Percentiles rank a stretch among this genome's conserved stretches.
These are phyloP conservation scores for Drosophila setosimentum DNA, from an alignment of 2,888 invertebrate species.

Conservation along the genomic window DNA sequence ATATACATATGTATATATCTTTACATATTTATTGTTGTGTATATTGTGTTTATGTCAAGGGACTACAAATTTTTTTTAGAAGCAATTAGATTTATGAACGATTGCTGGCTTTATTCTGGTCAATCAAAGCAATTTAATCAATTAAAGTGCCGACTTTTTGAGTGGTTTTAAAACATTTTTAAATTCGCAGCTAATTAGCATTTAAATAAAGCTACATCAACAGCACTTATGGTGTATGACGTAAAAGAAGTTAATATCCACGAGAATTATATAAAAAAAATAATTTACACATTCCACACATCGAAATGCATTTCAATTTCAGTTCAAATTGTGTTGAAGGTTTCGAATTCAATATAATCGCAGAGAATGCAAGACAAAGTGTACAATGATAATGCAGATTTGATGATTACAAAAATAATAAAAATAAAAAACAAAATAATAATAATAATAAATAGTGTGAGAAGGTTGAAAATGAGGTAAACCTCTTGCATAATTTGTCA, in stretches of 20 bases:
- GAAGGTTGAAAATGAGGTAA: constrained; percentile 14
- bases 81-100: constrained; percentile 24
- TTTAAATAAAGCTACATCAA: constrained; percentile 22
- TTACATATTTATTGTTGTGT: not conserved
- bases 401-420: constrained; percentile 13
- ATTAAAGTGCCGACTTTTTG: constrained; percentile 25
- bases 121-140: constrained; percentile 32
- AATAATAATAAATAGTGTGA: not conserved
- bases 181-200: constrained; percentile 34
- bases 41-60: constrained; percentile 14
- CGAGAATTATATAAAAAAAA: not conserved
- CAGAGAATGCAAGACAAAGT: constrained; percentile 30
- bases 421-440: not conserved
- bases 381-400: constrained; percentile 64
- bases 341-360: constrained; percentile 30
- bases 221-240: constrained; percentile 23
- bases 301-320: constrained; percentile 21
- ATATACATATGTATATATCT: not conserved
- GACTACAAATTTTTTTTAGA: constrained; percentile 5
- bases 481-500: constrained; percentile 53
- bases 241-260: constrained; percentile 32
- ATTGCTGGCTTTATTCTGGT: constrained; percentile 32
- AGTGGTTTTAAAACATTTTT: constrained; percentile 20
- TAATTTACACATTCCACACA: constrained; percentile 11
- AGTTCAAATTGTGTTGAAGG: constrained; percentile 51